Conservation (phyloP, 2,888 invertebrate species). For the Chrysomela aeneicollis region DNA sequence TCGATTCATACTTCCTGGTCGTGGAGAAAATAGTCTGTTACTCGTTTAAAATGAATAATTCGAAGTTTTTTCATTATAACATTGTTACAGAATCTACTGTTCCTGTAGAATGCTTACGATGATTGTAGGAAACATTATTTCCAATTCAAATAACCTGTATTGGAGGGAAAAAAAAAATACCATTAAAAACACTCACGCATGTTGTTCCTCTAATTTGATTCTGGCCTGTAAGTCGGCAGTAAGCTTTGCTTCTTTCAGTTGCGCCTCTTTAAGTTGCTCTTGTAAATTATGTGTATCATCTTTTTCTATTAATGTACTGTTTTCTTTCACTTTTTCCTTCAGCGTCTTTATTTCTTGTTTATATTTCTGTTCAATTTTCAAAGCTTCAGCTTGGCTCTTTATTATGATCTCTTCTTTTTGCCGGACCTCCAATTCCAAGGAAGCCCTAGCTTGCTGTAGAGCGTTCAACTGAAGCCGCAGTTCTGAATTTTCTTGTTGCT, state of each 20-base stretch:
- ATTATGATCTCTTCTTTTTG: slow-evolving; percentile 57
- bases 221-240: slow-evolving; percentile 34
- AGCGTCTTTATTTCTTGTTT: slow-evolving; percentile 53
- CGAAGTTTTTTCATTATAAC: too few species aligned
- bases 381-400: slow-evolving; percentile 54
- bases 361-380: slow-evolving; percentile 50
- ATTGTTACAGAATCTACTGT: too few species aligned
- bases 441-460: slow-evolving; percentile 54
- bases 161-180: too few species aligned
- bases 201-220: slow-evolving; percentile 29
- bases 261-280: slow-evolving; percentile 48
- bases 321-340: slow-evolving; percentile 60
- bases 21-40: too few species aligned
- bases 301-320: slow-evolving; percentile 58
- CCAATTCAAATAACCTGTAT: too few species aligned
- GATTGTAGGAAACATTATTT: too few species aligned
- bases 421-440: slow-evolving; percentile 54
- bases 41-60: too few species aligned
- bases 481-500: slow-evolving; percentile 51
- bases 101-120: too few species aligned
- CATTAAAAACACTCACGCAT: slow-evolving; percentile 24
- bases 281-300: slow-evolving; percentile 55
- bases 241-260: slow-evolving; percentile 45
- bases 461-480: slow-evolving; percentile 56
- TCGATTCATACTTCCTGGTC: too few species aligned